Evolutionary conservation across 1,140 invertebrate species (phyloP), one percentile per base, ranked within the genome.

Genomic region (Lepidurus couesii): DNA sequence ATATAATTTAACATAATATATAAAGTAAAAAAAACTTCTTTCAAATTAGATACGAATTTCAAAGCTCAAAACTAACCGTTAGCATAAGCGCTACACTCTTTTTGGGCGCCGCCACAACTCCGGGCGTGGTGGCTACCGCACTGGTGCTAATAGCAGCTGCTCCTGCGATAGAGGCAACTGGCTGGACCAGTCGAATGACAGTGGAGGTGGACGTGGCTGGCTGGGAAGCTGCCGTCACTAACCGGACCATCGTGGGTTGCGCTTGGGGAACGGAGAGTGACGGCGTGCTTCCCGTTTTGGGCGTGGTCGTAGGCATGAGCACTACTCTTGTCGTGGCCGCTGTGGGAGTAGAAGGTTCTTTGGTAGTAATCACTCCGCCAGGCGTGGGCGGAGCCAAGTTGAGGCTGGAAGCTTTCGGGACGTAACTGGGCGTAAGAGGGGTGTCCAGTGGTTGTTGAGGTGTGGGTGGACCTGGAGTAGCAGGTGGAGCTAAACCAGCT

Each of bases 21-120:
- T 44, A 16, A 75, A 75, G 4, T n/a, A 42, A 26, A 42, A 7
- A 75, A 42, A 9, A 1, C 13, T 42, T 16, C n/a, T 1, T 16
- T 16, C 0, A 44, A 43, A 24, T 34, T 7, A 16, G 24, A 24
- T 21, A 16, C 9, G 5, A 9, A 1, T 42, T 24, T 34, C 10
- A 7, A 44, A 74, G 44, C 75, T 53, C 10, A 80, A 74, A 44
- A 84, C 85, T 87, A 85, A 95, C 93, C 84, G 93, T 95, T 45
- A 95, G 88, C 43, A 93, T 93, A 1, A 95, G 86, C 34, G 91
- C 92, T 83, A 86, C 87, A 24, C 74, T 79, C 53, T 79, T 79
- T 8, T 77, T 79, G 9, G 53, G 65, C 45, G 80, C 73, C 43
- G 78, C 78, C 43, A 77, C 42, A n/a, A 47, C 42, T 73, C 74